Base-by-base conservation (phyloP, 2,113 vertebrate genomes). In the Psammodynastes pulverulentus region DNA sequence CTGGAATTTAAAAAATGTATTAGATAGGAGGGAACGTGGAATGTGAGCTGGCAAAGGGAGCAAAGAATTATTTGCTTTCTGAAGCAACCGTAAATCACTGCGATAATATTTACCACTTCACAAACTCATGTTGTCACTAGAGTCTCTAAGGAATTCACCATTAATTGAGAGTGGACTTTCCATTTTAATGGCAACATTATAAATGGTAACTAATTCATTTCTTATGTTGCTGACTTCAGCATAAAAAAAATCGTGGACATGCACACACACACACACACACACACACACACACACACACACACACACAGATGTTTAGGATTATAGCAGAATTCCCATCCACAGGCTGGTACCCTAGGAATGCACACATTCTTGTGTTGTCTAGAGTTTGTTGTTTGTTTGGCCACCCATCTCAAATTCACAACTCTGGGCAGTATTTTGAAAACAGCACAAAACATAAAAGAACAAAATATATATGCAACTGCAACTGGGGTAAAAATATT, bases 51-150 rank as follows among this genome's bases (percentile, higher is more conserved):
- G 2, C 5, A 45, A 90, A 93, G 17, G 4, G 5, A 90, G 86
- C 87, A 93, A n/a, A 84, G 88, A 92, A 58, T 72, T 51, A 6
- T 67, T 94, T 91, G 46, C 0, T 94, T 94, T 72, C 13, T 43
- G 39, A 1, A 34, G 23, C 89, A 87, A 88, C 51, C 88, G 54
- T 49, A 58, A 89, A 88, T 4, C 1, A 92, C 53, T 17, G 54
- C 53, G 88, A 89, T 89, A 24, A 19, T 34, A 89, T 49, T 88
- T 49, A 15, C 19, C 51, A 9, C 88, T 79, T 39, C 51, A 90
- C 24, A 45, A 45, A 34, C 72, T 93, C 91, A 9, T 26, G 46
- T 48, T 39, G 45, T 79, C 51, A 87, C 79, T 29, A 84, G 1
- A 0, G 0, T 84, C 87, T 90, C 54, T 90, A 92, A 89, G 94